Conservation (phyloP, 2,113 vertebrate genomes). For the Acanthochromis polyacanthus region DNA sequence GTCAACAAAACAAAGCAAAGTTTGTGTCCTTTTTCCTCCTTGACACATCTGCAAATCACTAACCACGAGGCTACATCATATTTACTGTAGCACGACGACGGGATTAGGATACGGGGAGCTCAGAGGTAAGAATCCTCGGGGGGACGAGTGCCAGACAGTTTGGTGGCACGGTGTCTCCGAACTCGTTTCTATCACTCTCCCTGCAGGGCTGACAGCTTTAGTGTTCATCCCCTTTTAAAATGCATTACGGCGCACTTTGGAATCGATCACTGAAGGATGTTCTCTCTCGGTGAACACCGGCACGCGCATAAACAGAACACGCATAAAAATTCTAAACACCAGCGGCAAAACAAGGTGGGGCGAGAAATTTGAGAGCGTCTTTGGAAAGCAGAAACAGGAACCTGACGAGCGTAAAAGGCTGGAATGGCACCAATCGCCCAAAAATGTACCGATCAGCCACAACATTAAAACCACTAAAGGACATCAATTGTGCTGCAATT, state of each 20-base stretch:
- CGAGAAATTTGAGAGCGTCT: not conserved
- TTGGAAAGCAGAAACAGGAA: not conserved
- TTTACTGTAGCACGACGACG: conserved; percentile 33
- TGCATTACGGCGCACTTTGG: conserved; percentile 51
- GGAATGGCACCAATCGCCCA: too few species aligned
- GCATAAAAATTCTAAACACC: conserved; percentile 1
- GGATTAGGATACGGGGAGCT: conserved; percentile 30
- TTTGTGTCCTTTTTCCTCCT: not conserved
- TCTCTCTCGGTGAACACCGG: not conserved
- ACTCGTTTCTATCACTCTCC: conserved; percentile 40
- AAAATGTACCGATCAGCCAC: too few species aligned
- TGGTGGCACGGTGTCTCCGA: conserved; percentile 17
- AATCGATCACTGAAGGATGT: conserved; percentile 59
- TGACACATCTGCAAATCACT: conserved; percentile 20
- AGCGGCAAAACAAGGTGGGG: fast-evolving
- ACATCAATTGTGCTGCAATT: too few species aligned
- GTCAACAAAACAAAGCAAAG: conserved; percentile 18
- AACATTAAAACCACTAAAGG: too few species aligned
- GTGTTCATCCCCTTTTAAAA: conserved; percentile 62
- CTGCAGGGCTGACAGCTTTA: conserved; percentile 52
- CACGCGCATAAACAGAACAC: not conserved
- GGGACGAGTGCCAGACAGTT: conserved; percentile 27
- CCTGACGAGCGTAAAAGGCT: not conserved
- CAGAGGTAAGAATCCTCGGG: conserved; percentile 37
- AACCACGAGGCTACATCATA: conserved; percentile 22